Evolutionary conservation across 2,797 vertebrate species (phyloP).

Genomic region (Sus cebifrons): DNA sequence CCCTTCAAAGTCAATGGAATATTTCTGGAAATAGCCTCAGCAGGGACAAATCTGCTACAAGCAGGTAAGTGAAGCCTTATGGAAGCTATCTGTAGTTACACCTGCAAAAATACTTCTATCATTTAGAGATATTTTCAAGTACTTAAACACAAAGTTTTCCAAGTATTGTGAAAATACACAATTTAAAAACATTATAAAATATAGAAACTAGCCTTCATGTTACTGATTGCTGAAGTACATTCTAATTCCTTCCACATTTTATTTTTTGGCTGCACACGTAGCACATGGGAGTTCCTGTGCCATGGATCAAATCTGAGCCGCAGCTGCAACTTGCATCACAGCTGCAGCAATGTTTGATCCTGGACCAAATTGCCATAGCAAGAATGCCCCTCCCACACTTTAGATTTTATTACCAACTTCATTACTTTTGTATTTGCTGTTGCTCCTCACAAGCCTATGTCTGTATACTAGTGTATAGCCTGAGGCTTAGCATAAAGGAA

Average conservation of each 20-base stretch:
- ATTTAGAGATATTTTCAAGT: slow-evolving; percentile 44
- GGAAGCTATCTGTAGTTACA: not conserved
- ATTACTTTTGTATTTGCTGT: not conserved
- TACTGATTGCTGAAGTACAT: not conserved
- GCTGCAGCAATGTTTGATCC: no score
- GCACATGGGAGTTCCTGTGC: no score
- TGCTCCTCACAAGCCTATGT: not conserved
- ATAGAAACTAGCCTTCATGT: slow-evolving; percentile 36
- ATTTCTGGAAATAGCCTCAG: not conserved
- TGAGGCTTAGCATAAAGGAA: not conserved
- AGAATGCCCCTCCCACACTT: not conserved
- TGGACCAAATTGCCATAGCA: no score
- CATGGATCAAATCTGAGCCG: no score
- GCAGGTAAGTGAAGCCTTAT: not conserved
- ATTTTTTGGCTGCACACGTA: no score
- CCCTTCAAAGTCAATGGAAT: not conserved
- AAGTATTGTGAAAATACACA: not conserved
- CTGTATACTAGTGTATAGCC: not conserved
- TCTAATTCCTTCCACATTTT: not conserved
- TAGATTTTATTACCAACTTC: not conserved
- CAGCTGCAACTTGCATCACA: no score
- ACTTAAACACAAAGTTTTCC: not conserved
- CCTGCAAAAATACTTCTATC: not conserved
- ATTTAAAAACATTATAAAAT: slow-evolving; percentile 42
- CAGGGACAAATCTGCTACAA: not conserved